Evolutionary conservation across 2,113 vertebrate genomes (phyloP).

Genomic region (Halichoerus grypus): DNA sequence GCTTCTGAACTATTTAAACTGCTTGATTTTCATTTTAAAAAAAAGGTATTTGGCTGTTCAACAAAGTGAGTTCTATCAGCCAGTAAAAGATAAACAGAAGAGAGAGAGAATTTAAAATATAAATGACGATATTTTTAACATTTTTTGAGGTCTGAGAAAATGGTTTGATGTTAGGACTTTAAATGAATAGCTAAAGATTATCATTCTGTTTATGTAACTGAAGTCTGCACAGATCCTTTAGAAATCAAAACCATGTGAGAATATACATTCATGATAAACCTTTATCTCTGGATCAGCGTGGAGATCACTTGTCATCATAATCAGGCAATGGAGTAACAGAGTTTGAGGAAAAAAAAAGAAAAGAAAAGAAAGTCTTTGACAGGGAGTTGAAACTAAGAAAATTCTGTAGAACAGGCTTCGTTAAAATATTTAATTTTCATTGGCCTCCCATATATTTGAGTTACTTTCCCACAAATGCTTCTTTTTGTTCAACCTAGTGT

Average conservation of each 20-base stretch:
- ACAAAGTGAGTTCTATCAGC: neutral
- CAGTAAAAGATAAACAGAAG: neutral
- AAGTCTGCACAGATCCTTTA: neutral
- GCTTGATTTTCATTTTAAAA: neutral
- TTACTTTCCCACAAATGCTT: neutral
- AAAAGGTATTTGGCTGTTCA: neutral
- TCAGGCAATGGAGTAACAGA: neutral
- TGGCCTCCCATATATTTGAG: neutral
- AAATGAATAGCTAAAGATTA: neutral
- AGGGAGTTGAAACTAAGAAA: neutral
- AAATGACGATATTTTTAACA: neutral
- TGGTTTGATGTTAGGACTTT: neutral
- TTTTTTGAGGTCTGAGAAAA: neutral
- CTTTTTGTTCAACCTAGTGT: neutral
- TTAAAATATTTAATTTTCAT: slow-evolving; percentile 9
- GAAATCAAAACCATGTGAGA: neutral
- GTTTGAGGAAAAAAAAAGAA: neutral
- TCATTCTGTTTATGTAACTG: neutral
- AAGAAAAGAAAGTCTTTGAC: neutral
- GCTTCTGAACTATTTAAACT: neutral
- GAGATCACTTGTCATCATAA: neutral
- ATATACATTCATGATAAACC: neutral
- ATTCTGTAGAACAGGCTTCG: neutral
- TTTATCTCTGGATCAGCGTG: neutral
- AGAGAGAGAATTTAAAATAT: neutral